Percentiles rank a stretch among this genome's conserved stretches.
phyloP scores from a whole-genome alignment of 2,797 vertebrate species.

The Coluber constrictor region DNA sequence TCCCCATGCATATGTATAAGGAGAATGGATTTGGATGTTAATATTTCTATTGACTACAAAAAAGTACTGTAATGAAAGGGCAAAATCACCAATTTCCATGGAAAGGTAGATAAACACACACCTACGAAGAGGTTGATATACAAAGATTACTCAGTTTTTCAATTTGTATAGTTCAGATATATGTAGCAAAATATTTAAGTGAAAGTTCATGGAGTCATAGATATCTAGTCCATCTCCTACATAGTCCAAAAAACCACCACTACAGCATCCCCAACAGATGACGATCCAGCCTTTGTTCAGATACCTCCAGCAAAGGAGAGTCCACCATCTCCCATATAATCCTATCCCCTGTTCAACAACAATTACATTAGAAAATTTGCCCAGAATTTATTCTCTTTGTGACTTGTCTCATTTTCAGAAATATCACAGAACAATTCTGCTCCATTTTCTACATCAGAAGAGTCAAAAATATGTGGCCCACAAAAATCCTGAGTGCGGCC shows the following conservation, averaged over 20 bases:
- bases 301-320: neutral
- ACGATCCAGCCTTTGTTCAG: neutral
- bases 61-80: neutral
- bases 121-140: neutral
- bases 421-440: neutral
- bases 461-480: neutral
- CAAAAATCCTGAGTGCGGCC: neutral
- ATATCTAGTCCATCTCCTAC: neutral
- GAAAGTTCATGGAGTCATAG: neutral
- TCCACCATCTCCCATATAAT: neutral
- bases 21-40: neutral
- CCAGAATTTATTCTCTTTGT: neutral
- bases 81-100: neutral
- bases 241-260: neutral
- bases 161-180: neutral
- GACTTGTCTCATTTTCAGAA: neutral
- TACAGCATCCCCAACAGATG: neutral
- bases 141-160: neutral
- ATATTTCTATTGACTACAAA: neutral
- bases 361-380: neutral
- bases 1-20: neutral
- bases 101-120: neutral
- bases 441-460: neutral
- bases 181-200: neutral
- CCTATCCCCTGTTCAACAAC: neutral